phyloP scores from a whole-genome alignment of 1,140 invertebrate species.

The Campoletis sonorensis region DNA sequence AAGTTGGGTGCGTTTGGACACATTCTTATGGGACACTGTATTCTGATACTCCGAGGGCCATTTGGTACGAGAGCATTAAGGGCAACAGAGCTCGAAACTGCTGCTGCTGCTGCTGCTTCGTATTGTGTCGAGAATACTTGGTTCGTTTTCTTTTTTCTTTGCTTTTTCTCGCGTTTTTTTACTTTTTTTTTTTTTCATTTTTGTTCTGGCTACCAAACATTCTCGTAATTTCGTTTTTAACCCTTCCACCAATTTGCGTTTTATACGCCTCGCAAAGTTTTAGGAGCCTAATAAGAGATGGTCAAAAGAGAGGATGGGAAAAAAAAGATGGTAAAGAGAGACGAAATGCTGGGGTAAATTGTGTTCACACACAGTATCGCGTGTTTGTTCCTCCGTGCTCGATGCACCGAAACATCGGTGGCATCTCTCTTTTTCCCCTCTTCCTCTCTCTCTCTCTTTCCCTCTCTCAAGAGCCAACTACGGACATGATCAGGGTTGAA shows the following conservation, averaged over 20 bases:
- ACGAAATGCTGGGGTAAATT: neutral
- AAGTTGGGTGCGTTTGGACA: neutral
- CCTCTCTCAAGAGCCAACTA: neutral
- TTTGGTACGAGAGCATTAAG: slow-evolving; percentile 39
- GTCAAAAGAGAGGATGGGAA: slow-evolving; percentile 1
- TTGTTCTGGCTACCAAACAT: neutral
- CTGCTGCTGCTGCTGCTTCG: neutral
- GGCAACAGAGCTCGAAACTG: neutral
- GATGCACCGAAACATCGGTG: neutral
- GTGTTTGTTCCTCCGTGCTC: slow-evolving; percentile 6
- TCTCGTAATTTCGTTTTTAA: slow-evolving; percentile 35
- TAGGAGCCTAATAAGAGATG: slow-evolving; percentile 25
- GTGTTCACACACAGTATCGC: slow-evolving; percentile 28
- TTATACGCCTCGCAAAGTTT: slow-evolving; percentile 27
- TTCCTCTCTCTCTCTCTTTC: too few species aligned
- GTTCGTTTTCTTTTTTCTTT: slow-evolving; percentile 20
- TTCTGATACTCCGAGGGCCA: neutral
- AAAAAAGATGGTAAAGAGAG: neutral
- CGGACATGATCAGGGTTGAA: neutral
- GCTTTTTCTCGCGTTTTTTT: neutral
- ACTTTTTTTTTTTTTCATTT: too few species aligned
- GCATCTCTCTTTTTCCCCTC: too few species aligned
- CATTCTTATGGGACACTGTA: neutral
- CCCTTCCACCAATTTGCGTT: slow-evolving; percentile 36
- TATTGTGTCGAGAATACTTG: slow-evolving; percentile 36